Conservation (phyloP, 2,113 vertebrate species). For the Podarcis cretensis region DNA sequence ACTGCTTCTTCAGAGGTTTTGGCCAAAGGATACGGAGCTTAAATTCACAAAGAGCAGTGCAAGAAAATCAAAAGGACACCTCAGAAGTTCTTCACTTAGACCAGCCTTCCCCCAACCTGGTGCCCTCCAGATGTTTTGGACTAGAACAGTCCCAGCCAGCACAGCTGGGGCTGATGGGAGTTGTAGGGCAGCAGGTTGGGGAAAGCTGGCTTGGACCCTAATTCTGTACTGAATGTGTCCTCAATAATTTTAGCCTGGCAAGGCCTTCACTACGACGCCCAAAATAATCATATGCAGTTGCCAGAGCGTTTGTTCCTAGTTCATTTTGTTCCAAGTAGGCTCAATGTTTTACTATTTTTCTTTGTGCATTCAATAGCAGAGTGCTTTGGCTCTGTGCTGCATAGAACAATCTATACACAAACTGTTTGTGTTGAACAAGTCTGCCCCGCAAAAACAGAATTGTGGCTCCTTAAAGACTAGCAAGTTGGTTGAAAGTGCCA, state of each 20-base stretch:
- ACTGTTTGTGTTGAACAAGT: background rate
- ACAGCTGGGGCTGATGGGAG: no score
- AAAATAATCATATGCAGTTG: background rate
- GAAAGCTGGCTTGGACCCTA: background rate
- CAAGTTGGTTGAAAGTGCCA: background rate
- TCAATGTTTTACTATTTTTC: background rate
- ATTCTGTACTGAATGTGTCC: background rate
- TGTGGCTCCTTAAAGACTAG: background rate
- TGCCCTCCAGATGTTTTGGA: no score
- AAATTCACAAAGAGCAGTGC: conserved; percentile 4
- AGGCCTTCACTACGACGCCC: background rate
- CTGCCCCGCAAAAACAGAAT: background rate
- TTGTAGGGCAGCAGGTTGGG: no score
- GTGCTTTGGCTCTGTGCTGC: background rate
- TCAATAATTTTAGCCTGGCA: background rate
- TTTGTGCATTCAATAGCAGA: background rate
- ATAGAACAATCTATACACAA: background rate
- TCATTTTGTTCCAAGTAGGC: background rate
- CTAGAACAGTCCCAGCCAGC: no score
- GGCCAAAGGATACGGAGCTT: conserved; percentile 26
- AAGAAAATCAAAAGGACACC: conserved; percentile 12
- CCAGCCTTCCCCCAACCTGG: no score
- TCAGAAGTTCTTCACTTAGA: background rate
- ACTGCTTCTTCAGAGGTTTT: conserved; percentile 15
- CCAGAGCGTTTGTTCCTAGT: background rate